Evolutionary conservation across 2,113 vertebrate species (phyloP).

Genomic region (Brachyhypopomus occidentalis): DNA sequence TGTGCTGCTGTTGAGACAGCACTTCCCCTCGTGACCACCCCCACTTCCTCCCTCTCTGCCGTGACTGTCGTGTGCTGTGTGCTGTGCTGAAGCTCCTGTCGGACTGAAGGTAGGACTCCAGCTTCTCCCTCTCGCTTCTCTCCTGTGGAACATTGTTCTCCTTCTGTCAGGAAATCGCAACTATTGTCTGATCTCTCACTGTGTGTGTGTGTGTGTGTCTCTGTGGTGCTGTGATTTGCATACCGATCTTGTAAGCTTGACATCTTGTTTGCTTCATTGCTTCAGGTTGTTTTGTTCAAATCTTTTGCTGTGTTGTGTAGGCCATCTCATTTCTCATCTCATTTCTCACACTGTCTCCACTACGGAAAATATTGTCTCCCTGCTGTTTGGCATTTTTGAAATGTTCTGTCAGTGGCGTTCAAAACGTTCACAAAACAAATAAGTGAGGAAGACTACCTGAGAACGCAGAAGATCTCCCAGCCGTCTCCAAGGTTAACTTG

Average conservation of each 20-base stretch:
- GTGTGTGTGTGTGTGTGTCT: constrained; percentile 20
- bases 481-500: too few relatives aligned
- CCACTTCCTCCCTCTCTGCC: too few relatives aligned
- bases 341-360: constrained; percentile 22
- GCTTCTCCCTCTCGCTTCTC: constrained; percentile 7
- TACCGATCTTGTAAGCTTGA: constrained; percentile 36
- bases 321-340: constrained; percentile 5
- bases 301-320: constrained; percentile 16
- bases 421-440: too few relatives aligned
- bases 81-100: constrained; percentile 34
- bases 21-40: constrained; percentile 24
- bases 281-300: constrained; percentile 38
- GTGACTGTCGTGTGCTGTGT: constrained; percentile 41
- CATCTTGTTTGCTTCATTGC: constrained; percentile 23
- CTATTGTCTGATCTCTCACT: background rate
- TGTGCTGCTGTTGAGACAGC: constrained; percentile 22
- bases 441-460: too few relatives aligned
- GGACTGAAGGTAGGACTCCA: constrained; percentile 43
- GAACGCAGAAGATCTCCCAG: too few relatives aligned
- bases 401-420: background rate
- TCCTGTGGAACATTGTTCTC: constrained; percentile 27
- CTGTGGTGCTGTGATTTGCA: constrained; percentile 29
- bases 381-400: constrained; percentile 7
- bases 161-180: constrained; percentile 33
- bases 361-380: background rate